A percentile compares a stretch with the other conserved stretches of the same genome.
phyloP scores from a whole-genome alignment of 2,797 vertebrate genomes.

The Sebastes iracundus region DNA sequence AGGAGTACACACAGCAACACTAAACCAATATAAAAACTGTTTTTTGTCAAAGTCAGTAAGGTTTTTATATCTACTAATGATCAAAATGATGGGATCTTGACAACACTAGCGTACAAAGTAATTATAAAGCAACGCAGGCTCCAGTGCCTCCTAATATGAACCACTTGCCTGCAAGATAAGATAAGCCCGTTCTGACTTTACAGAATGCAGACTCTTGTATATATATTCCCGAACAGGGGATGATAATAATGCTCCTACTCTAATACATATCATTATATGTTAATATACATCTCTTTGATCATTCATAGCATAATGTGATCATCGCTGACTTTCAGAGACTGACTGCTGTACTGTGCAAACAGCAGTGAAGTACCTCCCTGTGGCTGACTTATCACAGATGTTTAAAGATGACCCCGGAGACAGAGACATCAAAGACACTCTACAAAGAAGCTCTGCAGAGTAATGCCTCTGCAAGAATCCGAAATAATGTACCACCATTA shows the following conservation, averaged over 20 bases:
- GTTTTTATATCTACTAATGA: background rate
- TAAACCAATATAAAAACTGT: background rate
- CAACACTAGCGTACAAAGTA: constrained; percentile 22
- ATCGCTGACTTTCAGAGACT: constrained; percentile 14
- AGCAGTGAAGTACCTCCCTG: constrained; percentile 21
- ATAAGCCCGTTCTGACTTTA: background rate
- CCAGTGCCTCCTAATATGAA: background rate
- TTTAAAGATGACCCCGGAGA: background rate
- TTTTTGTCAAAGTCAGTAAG: background rate
- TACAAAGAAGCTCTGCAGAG: background rate
- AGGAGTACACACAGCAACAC: background rate
- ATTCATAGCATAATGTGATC: constrained; percentile 47
- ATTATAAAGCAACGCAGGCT: constrained; percentile 28
- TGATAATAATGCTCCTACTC: constrained; percentile 17
- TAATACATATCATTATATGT: constrained; percentile 6
- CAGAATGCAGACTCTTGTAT: constrained; percentile 18
- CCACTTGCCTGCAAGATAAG: constrained; percentile 2
- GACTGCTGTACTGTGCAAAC: constrained; percentile 31
- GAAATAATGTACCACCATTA: background rate
- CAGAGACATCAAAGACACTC: background rate
- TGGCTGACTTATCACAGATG: constrained; percentile 2
- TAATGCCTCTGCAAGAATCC: background rate
- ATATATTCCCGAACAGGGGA: constrained; percentile 27
- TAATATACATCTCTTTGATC: constrained; percentile 56
- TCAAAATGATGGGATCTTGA: background rate